A percentile compares a stretch with the other conserved stretches of the same genome.
Conservation (phyloP, 1,140 invertebrate species). For the Zaprionus ghesquierei region DNA sequence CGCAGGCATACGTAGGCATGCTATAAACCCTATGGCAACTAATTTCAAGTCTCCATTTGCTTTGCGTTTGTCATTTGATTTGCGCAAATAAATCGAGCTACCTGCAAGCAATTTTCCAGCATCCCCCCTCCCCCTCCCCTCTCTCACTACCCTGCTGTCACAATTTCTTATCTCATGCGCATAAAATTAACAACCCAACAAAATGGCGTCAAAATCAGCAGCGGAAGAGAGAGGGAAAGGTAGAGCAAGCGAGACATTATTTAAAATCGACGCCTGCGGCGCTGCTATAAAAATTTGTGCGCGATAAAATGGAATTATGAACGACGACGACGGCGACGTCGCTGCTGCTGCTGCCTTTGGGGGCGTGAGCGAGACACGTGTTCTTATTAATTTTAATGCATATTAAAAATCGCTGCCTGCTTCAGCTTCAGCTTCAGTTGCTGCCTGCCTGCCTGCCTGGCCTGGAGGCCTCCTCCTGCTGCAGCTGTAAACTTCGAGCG, state of each 20-base stretch:
- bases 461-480: neutral
- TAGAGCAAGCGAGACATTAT: slow-evolving; percentile 36
- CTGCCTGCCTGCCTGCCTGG: neutral
- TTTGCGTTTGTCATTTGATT: slow-evolving; percentile 56
- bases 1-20: neutral
- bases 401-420: slow-evolving; percentile 71
- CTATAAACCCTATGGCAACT: neutral
- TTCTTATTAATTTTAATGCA: slow-evolving; percentile 82
- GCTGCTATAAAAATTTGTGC: slow-evolving; percentile 77
- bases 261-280: slow-evolving; percentile 74
- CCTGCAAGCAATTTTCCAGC: slow-evolving; percentile 64
- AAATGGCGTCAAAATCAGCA: slow-evolving; percentile 74
- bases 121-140: slow-evolving; percentile 21
- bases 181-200: slow-evolving; percentile 77
- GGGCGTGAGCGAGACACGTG: slow-evolving; percentile 56
- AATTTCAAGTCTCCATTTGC: neutral
- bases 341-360: slow-evolving; percentile 5
- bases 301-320: slow-evolving; percentile 78
- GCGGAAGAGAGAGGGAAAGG: neutral
- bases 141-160: no score
- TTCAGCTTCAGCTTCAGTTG: slow-evolving; percentile 4
- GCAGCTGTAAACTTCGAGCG: slow-evolving; percentile 34
- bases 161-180: slow-evolving; percentile 76
- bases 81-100: slow-evolving; percentile 47
- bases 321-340: slow-evolving; percentile 34